phyloP scores from a whole-genome alignment of 1,140 invertebrate genomes.

The Bombus sibiricus region DNA sequence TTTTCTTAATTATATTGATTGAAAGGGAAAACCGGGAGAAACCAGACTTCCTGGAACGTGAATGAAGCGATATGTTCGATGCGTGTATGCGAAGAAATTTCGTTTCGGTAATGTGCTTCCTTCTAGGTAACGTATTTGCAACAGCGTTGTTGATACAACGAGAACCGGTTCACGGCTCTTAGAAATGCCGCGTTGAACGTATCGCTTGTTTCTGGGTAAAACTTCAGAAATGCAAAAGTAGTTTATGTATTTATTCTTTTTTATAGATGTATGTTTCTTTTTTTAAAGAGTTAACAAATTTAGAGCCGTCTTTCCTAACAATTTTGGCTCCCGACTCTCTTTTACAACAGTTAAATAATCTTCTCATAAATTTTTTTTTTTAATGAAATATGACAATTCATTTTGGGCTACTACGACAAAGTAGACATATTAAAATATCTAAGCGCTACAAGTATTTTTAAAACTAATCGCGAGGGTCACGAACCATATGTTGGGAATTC shows the following conservation, averaged over 20 bases:
- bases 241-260: neutral
- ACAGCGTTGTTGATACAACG: neutral
- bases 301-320: neutral
- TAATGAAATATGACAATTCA: too few species aligned
- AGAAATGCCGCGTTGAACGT: neutral
- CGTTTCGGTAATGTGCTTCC: neutral
- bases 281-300: neutral
- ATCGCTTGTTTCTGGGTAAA: constrained; percentile 18
- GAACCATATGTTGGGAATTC: too few species aligned
- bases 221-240: neutral
- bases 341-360: neutral
- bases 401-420: too few species aligned
- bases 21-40: constrained; percentile 25
- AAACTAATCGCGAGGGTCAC: too few species aligned
- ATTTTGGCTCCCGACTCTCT: neutral
- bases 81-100: neutral
- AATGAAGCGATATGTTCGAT: constrained; percentile 21
- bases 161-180: neutral
- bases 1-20: neutral
- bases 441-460: too few species aligned
- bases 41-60: constrained; percentile 23
- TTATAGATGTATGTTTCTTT: neutral
- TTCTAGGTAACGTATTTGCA: neutral
- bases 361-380: neutral
- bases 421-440: too few species aligned